Percentiles rank a stretch among this genome's conserved stretches.
Conservation (phyloP, 2,888 invertebrate species). For the Acanthosepion lycidas region DNA sequence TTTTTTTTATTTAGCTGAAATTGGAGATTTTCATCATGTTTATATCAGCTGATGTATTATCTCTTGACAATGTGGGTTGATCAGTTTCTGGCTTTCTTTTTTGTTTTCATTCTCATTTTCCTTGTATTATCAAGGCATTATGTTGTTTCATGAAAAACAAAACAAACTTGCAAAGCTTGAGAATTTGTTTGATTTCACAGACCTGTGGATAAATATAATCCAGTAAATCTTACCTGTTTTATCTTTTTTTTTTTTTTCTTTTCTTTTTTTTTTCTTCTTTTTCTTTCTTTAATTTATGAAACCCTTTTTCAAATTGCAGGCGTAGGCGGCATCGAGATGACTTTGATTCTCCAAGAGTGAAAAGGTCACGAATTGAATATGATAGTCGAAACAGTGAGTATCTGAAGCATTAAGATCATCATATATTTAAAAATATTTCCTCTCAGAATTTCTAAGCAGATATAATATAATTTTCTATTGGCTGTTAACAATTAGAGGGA, state of each 20-base stretch:
- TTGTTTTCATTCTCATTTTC: not conserved
- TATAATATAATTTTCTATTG: too few relatives aligned
- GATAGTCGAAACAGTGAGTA: constrained; percentile 44
- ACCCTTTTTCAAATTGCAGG: not conserved
- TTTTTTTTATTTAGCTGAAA: too few relatives aligned
- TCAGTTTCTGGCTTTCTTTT: constrained; percentile 20
- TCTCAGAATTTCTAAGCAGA: too few relatives aligned
- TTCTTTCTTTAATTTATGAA: not conserved
- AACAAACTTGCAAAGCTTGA: not conserved
- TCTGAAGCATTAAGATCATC: not conserved
- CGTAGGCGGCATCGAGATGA: constrained; percentile 46
- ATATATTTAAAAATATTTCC: not conserved
- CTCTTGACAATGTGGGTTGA: not conserved
- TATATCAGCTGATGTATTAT: not conserved
- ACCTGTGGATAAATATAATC: not conserved
- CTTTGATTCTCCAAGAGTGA: constrained; percentile 40
- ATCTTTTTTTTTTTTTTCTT: not conserved
- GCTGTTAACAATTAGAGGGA: too few relatives aligned
- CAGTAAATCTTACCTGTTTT: not conserved
- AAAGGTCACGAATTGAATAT: constrained; percentile 43
- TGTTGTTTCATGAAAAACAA: too few relatives aligned
- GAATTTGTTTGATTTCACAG: not conserved
- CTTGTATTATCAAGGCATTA: not conserved
- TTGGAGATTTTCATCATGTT: too few relatives aligned
- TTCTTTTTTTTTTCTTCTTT: not conserved